Base-by-base conservation (phyloP, 2,113 vertebrate species). In the Ammodytes marinus region DNA sequence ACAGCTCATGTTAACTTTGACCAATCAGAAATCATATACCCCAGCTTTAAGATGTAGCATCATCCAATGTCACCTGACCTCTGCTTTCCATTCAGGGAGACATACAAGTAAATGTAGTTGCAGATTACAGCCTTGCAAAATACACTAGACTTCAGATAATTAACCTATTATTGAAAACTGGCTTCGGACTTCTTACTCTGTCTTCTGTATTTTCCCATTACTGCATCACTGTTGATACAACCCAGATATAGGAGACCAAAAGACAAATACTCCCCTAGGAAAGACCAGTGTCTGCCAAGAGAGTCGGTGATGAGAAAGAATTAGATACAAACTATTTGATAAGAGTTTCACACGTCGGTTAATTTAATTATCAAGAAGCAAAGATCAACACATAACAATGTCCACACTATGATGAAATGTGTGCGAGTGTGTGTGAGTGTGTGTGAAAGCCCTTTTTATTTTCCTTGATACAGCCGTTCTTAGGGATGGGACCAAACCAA, bases 21-120 rank as follows among this genome's bases (percentile, higher is more conserved):
- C 27, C 27, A 27, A 27, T 27, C 27, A 27, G 27, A 27, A 27
- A 27, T 27, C 27, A 27, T 27, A 27, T 27, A 27, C 27, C 27
- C 27, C 27, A 27, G 27, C 27, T 27, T 27, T 74, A 66, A 68
- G 27, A 86, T 45, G 67, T 39, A 10, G 6, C 14, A 10, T 43
- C 52, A 50, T 42, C 65, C 60, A 3, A 19, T 4, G 13, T 67
- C 80, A 60, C 45, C 50, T 53, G 75, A 65, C 60, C 63, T 65
- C 6, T 11, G 39, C 67, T 65, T 84, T 57, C 27, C 68, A 17
- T 73, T 69, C 40, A n/a, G 15, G 12, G 43, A 69, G 40, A 57
- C 42, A 45, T 12, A 65, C 17, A 14, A 17, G 39, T 58, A 17
- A 64, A 77, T 15, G 37, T 17, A 59, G 27, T 74, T 60, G 27